Evolutionary conservation across 2,113 vertebrate species (phyloP).

Genomic region (Heterocephalus glaber): DNA sequence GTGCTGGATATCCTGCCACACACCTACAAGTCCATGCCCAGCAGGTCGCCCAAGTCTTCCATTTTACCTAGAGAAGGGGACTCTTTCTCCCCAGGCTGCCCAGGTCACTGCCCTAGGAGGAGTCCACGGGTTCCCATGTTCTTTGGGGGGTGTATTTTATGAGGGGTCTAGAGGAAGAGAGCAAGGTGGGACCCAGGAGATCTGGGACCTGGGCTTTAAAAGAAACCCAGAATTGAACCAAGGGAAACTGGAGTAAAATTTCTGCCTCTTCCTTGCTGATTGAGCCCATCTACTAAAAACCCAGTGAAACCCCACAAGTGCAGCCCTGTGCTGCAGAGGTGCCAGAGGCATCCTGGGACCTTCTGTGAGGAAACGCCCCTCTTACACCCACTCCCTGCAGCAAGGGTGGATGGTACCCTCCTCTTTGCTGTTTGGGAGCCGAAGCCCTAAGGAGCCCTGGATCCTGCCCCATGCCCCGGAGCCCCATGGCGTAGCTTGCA

Average conservation of each 20-base stretch:
- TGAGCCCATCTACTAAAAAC: not conserved
- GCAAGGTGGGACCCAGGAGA: not conserved
- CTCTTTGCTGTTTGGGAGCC: not conserved
- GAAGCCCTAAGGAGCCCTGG: not conserved
- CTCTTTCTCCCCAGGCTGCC: not conserved
- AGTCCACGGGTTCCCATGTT: not conserved
- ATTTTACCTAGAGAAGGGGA: not conserved
- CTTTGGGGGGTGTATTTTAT: not conserved
- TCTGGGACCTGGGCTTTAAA: not conserved
- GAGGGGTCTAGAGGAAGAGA: not conserved
- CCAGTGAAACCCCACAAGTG: not conserved
- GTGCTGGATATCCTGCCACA: slow-evolving; percentile 71
- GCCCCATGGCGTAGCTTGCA: too few relatives aligned
- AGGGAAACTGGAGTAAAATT: not conserved
- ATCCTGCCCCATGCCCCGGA: too few relatives aligned
- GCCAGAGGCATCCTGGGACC: not conserved
- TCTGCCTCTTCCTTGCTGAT: slow-evolving; percentile 38
- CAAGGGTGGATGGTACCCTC: not conserved
- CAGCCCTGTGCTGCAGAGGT: not conserved
- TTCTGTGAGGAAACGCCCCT: not conserved
- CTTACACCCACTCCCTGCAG: not conserved
- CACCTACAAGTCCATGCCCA: slow-evolving; percentile 51
- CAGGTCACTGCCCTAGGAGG: not conserved
- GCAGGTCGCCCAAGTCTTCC: slow-evolving; percentile 22
- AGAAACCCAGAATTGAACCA: not conserved